Evolutionary conservation across 2,113 vertebrate genomes (phyloP), one percentile per base, ranked within the genome.

Genomic region (Xyrauchen texanus): DNA sequence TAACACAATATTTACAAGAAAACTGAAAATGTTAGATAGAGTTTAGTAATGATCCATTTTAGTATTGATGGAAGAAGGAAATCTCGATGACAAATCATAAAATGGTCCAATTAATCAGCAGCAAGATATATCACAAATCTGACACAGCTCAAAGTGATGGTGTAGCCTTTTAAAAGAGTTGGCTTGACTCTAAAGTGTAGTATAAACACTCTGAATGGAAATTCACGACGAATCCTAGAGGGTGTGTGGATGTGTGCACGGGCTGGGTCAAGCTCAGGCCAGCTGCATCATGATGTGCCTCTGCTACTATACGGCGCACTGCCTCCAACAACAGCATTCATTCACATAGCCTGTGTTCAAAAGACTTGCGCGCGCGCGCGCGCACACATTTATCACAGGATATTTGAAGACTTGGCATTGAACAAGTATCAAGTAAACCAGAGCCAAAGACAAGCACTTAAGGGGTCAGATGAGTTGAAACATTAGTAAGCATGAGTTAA

Each of bases 271-370:
- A 51, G 16, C 47, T 79, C 34, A 12, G 73, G 55, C 58, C 70
- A 68, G 81, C 68, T 74, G 76, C 75, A 73, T 74, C 49, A 78
- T 51, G 70, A 76, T 64, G 42, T 73, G 67, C 60, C 47, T 82
- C 61, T 77, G 45, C 74, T 82, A 57, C 45, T 79, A 61, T 71
- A 68, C 45, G 51, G 61, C 77, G 66, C 77, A 79, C 72, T 49
- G 65, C 58, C n/a, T 80, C 72, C 61, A 83, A 83, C 77, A 80
- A 71, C 49, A 83, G 42, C 47, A 67, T 45, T 76, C 53, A 67
- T 80, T 83, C 64, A 77, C 11, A 60, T 15, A 77, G 67, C 15
- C 67, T 21, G 46, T 15, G 60, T 68, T 60, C 47, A 77, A 49
- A 83, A 46, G 47, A 71, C 75, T 65, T n/a, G n/a, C n/a, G n/a